These are phyloP conservation scores for Pseudachorutes palmiensis DNA, from an alignment of 1,140 invertebrate genomes.

Conservation along the genomic window DNA sequence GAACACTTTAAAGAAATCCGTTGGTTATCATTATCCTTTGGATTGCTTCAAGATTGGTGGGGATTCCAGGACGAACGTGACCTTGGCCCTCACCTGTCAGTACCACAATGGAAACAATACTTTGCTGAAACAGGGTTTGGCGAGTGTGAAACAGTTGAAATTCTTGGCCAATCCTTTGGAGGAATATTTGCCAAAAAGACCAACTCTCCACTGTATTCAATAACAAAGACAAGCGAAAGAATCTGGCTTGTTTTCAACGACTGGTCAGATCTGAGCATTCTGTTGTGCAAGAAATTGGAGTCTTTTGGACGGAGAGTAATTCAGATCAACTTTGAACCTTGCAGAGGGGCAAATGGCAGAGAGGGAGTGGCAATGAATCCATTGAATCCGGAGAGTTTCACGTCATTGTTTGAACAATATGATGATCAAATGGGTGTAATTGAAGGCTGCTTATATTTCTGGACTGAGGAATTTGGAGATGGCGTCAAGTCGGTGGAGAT, in stretches of 20 bases:
- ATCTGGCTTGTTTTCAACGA: background rate
- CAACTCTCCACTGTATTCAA: too few species aligned
- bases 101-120: background rate
- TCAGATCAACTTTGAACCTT: too few species aligned
- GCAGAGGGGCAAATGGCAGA: too few species aligned
- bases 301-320: too few species aligned
- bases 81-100: background rate
- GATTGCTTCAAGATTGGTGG: background rate
- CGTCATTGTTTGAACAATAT: too few species aligned
- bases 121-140: conserved; percentile 5
- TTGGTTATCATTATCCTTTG: background rate
- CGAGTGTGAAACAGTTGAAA: background rate
- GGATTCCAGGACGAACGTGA: conserved; percentile 4
- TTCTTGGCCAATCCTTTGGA: background rate
- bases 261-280: background rate
- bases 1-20: background rate
- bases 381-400: too few species aligned
- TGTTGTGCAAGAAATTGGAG: too few species aligned
- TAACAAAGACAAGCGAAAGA: too few species aligned
- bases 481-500: background rate
- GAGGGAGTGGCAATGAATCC: too few species aligned
- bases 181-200: background rate
- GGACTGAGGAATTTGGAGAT: background rate
- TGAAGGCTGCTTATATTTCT: background rate
- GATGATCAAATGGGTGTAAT: background rate